Percentiles rank a stretch among this genome's conserved stretches.
Evolutionary conservation across 2,888 invertebrate species (phyloP).

Genomic region (Ochropleura leucogaster): DNA sequence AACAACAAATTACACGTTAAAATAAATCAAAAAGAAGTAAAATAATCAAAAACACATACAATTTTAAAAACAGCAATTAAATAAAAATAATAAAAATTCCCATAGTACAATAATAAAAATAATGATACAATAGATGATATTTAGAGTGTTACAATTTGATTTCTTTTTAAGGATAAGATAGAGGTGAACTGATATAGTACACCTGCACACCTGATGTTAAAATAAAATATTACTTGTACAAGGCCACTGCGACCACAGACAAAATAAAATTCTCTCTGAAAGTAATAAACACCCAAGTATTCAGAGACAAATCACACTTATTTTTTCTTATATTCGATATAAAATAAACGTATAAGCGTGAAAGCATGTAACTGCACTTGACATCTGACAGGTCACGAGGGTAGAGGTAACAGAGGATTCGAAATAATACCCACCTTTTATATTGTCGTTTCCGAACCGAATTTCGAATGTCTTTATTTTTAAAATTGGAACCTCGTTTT

Average conservation of each 20-base stretch:
- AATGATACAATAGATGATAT: no score
- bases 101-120: no score
- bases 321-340: conserved; percentile 19
- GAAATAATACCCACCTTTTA: conserved; percentile 28
- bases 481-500: conserved; percentile 7
- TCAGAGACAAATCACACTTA: conserved; percentile 18
- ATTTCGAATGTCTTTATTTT: conserved; percentile 33
- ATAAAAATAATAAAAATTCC: no score
- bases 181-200: no score
- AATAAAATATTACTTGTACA: neutral
- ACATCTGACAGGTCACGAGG: conserved; percentile 47
- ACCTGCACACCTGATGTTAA: no score
- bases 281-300: conserved; percentile 22
- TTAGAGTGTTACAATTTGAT: no score
- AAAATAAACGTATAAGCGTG: conserved; percentile 21
- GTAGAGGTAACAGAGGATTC: conserved; percentile 31
- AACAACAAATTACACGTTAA: no score
- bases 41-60: no score
- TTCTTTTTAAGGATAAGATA: no score
- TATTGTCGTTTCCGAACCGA: conserved; percentile 26
- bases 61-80: no score
- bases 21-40: no score
- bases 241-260: neutral
- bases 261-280: conserved; percentile 10
- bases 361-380: conserved; percentile 41